Percentiles rank a stretch among this genome's conserved stretches.
phyloP scores from a whole-genome alignment of 2,113 vertebrate species.

The Etheostoma cragini region DNA sequence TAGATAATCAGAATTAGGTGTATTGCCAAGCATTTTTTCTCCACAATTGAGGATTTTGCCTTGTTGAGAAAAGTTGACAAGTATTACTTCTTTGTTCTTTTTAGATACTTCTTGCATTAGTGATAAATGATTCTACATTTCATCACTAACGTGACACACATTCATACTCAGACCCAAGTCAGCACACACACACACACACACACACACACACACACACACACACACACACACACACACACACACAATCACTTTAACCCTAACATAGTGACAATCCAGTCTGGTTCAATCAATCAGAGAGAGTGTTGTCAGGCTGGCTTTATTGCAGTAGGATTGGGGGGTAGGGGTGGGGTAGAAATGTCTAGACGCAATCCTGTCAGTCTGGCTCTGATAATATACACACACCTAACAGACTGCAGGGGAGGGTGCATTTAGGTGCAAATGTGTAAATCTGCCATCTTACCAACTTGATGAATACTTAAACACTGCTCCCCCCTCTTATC shows the following conservation, averaged over 20 bases:
- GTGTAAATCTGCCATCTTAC: conserved; percentile 17
- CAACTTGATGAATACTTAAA: conserved; percentile 45
- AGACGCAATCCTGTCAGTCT: conserved; percentile 77
- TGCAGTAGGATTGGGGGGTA: conserved; percentile 28
- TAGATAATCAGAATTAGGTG: background rate
- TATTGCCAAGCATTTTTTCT: no score
- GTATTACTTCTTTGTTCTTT: background rate
- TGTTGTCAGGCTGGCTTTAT: conserved; percentile 66
- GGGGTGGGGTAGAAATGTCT: conserved; percentile 47
- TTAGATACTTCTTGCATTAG: background rate
- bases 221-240: conserved; percentile 22
- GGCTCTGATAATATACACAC: conserved; percentile 72
- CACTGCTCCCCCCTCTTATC: conserved; percentile 34
- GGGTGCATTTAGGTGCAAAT: conserved; percentile 19
- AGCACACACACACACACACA: background rate
- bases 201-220: background rate
- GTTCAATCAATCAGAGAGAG: conserved; percentile 66
- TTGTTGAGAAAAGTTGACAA: background rate
- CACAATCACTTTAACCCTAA: conserved; percentile 59
- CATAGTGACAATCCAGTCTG: conserved; percentile 67
- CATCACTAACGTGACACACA: background rate
- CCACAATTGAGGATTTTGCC: no score
- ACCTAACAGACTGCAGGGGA: conserved; percentile 56
- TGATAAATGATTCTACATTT: background rate
- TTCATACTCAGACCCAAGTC: conserved; percentile 33